Base-by-base conservation (phyloP, 2,113 vertebrate genomes). In the Passer domesticus region DNA sequence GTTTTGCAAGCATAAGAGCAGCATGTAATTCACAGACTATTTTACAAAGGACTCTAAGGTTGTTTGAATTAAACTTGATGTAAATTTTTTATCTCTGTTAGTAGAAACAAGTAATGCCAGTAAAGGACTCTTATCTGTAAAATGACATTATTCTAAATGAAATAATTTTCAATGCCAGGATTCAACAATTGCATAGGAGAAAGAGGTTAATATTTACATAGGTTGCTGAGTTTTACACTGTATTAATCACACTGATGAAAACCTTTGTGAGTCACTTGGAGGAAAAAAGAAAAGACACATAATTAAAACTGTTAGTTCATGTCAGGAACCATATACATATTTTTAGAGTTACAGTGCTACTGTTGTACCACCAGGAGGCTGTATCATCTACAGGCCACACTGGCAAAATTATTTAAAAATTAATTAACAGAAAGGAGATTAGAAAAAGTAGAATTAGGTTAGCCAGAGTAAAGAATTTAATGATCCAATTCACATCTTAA, bases 111-210 rank as follows among this genome's bases (percentile, higher is more conserved):
- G 19, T 28, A 90, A 60, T 53, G 8, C n/a, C 59, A 80, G 20
- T 31, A 76, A 62, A 89, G 15, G 16, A 47, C 25, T 25, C 11
- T 83, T 39, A 53, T 80, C 18, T 81, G n/a, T 66, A 47, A 66
- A 92, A 74, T 0, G 0, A 28, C 0, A 2, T 39, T 30, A 78
- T 85, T 79, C 67, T 56, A 62, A n/a, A 77, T 52, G 4, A 81
- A 83, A 10, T 27, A 53, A 6, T 62, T 90, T 59, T 82, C 58
- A 75, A 18, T 25, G 22, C 6, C 6, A 15, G 53, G 18, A 46
- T 85, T 75, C 20, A 84, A 27, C 23, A 3, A 15, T 47, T 47
- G 55, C 39, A 15, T 10, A 70, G 55, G 59, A 49, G 11, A n/a
- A 84, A 81, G 14, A 81, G 3, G 23, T 74, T 70, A 81, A 63